These are phyloP conservation scores for Diaperis boleti DNA, from an alignment of 2,888 invertebrate species.

Conservation along the genomic window DNA sequence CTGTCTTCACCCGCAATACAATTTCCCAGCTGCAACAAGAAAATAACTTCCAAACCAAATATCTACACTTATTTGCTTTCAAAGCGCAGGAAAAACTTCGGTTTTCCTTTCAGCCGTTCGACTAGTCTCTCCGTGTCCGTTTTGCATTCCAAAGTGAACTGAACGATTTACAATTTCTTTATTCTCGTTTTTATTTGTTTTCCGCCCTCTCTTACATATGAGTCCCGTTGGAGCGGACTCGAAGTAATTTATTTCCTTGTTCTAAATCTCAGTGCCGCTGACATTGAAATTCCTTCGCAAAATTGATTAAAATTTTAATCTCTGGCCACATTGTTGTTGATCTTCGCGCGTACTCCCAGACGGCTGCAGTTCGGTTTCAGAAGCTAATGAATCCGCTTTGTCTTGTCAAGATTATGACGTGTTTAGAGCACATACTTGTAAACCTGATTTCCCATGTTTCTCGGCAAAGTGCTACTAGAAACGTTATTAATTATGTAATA, in stretches of 20 bases:
- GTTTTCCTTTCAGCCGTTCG: slow-evolving; percentile 20
- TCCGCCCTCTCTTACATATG: slow-evolving; percentile 51
- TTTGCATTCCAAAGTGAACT: slow-evolving; percentile 50
- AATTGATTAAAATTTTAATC: neutral
- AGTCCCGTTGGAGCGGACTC: slow-evolving; percentile 51
- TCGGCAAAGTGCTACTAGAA: neutral
- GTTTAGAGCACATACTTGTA: neutral
- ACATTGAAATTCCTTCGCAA: slow-evolving; percentile 40
- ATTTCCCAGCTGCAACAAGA: too few species aligned
- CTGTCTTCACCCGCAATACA: too few species aligned
- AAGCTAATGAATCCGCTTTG: too few species aligned
- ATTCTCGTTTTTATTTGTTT: slow-evolving; percentile 51
- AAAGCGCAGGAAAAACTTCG: slow-evolving; percentile 17
- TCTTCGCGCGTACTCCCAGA: neutral
- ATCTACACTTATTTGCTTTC: slow-evolving; percentile 2
- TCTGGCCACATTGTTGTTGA: neutral
- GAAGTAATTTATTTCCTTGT: slow-evolving; percentile 51
- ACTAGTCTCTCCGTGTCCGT: slow-evolving; percentile 33
- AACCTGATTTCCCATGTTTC: neutral
- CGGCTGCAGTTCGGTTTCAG: neutral
- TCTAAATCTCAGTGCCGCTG: slow-evolving; percentile 46
- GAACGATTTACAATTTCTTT: slow-evolving; percentile 42
- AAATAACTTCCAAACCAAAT: neutral
- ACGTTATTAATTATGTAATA: neutral
- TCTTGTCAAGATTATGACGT: neutral